Evolutionary conservation across 2,113 vertebrate genomes (phyloP).

Genomic region (Lipophrys pholis): DNA sequence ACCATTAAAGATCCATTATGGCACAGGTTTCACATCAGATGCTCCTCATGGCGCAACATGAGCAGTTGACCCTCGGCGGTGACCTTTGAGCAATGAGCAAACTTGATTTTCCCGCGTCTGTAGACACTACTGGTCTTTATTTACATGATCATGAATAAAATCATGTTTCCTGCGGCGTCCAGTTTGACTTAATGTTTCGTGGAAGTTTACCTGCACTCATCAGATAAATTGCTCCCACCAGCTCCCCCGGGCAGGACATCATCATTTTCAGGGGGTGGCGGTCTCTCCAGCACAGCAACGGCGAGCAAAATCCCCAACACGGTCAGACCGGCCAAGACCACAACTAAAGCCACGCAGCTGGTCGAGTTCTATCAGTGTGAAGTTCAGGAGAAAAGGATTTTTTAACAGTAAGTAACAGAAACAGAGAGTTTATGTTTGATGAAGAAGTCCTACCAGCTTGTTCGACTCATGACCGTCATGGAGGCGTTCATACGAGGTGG

Average conservation of each 20-base stretch:
- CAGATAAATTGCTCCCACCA: not conserved
- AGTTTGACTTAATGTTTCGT: too few species aligned
- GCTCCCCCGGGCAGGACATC: not conserved
- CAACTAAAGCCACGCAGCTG: slow-evolving; percentile 40
- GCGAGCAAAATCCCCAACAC: slow-evolving; percentile 74
- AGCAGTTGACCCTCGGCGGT: too few species aligned
- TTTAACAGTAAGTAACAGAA: not conserved
- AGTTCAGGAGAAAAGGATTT: not conserved
- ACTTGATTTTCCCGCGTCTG: too few species aligned
- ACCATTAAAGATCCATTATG: too few species aligned
- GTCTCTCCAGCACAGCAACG: slow-evolving; percentile 70
- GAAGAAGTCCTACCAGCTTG: slow-evolving; percentile 61
- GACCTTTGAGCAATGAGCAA: too few species aligned
- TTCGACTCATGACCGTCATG: slow-evolving; percentile 65
- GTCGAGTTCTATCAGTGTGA: slow-evolving; percentile 48
- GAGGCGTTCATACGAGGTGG: slow-evolving; percentile 62
- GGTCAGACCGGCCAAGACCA: slow-evolving; percentile 63
- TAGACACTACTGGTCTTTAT: too few species aligned
- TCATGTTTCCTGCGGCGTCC: too few species aligned
- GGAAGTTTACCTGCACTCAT: slow-evolving; percentile 77
- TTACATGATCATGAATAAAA: too few species aligned
- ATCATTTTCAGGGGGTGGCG: slow-evolving; percentile 5
- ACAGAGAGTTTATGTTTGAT: not conserved
- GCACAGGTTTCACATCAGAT: too few species aligned
- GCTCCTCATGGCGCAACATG: too few species aligned